A percentile compares a stretch with the other conserved stretches of the same genome.
Evolutionary conservation across 1,140 invertebrate genomes (phyloP).

Genomic region (Atta texana): DNA sequence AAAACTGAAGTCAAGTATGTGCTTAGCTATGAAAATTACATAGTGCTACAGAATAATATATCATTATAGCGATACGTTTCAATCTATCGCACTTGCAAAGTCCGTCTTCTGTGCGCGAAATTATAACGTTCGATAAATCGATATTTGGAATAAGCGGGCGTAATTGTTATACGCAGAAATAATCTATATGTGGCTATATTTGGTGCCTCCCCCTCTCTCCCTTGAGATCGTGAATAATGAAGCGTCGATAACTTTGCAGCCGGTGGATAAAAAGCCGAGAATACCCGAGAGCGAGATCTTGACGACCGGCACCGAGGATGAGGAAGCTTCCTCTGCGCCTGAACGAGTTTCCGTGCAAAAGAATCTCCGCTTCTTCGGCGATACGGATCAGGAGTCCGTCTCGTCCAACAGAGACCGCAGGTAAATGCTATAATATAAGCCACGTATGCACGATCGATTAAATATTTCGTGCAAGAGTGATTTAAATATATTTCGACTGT

Average conservation of each 20-base stretch:
- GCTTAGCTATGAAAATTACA: constrained; percentile 57
- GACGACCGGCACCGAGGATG: constrained; percentile 85
- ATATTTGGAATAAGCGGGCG: constrained; percentile 60
- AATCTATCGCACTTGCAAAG: constrained; percentile 58
- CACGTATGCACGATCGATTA: constrained; percentile 13
- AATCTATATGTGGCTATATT: constrained; percentile 39
- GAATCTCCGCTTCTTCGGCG: constrained; percentile 93
- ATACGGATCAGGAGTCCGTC: constrained; percentile 91
- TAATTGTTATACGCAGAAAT: constrained; percentile 60
- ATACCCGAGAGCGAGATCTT: constrained; percentile 85
- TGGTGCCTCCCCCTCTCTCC: not conserved
- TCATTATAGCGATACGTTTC: constrained; percentile 57
- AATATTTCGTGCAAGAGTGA: constrained; percentile 26
- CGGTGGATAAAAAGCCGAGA: constrained; percentile 82
- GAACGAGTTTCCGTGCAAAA: constrained; percentile 86
- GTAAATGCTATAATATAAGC: constrained; percentile 69
- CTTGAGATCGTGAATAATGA: constrained; percentile 60
- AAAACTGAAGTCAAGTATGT: constrained; percentile 33
- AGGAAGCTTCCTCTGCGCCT: constrained; percentile 82
- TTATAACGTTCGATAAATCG: constrained; percentile 57
- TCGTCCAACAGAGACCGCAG: constrained; percentile 84
- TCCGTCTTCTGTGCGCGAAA: constrained; percentile 55
- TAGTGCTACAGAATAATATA: constrained; percentile 52
- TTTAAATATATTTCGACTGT: constrained; percentile 25
- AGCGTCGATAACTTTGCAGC: constrained; percentile 74